Percentiles rank a stretch among this genome's conserved stretches.
phyloP scores from a whole-genome alignment of 2,797 vertebrate species.

The Geotrypetes seraphini region DNA sequence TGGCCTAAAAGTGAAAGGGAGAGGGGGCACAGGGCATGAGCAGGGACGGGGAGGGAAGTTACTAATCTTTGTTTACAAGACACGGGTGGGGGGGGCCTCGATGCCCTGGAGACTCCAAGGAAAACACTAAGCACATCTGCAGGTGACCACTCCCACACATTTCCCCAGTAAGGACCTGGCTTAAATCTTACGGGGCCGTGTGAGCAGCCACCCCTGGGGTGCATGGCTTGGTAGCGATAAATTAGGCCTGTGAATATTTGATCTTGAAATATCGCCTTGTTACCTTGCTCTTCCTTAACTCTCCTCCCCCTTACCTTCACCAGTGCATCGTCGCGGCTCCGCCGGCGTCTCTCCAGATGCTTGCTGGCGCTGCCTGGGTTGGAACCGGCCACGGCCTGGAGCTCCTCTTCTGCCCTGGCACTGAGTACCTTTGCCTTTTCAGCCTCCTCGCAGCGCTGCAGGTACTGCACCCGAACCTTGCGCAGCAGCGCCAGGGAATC shows the following conservation, averaged over 20 bases:
- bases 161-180: too few relatives aligned
- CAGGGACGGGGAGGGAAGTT: background rate
- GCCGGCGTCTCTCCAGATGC: conserved; percentile 78
- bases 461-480: conserved; percentile 74
- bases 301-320: conserved; percentile 58
- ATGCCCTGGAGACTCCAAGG: too few relatives aligned
- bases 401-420: conserved; percentile 45
- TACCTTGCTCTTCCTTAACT: rapidly evolving
- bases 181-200: too few relatives aligned
- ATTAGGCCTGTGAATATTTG: too few relatives aligned
- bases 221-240: too few relatives aligned
- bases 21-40: too few relatives aligned
- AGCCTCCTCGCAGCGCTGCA: conserved; percentile 77
- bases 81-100: too few relatives aligned
- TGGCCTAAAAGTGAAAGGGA: conserved; percentile 35
- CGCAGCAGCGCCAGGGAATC: conserved; percentile 64
- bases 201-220: too few relatives aligned
- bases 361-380: conserved; percentile 50
- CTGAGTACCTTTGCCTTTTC: conserved; percentile 63
- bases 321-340: conserved; percentile 76
- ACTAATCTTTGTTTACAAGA: too few relatives aligned
- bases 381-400: background rate
- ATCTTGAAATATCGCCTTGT: too few relatives aligned
- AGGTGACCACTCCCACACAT: too few relatives aligned
- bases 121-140: too few relatives aligned